Evolutionary conservation across 1,140 invertebrate species (phyloP).

Genomic region (Diorhabda elongata): DNA sequence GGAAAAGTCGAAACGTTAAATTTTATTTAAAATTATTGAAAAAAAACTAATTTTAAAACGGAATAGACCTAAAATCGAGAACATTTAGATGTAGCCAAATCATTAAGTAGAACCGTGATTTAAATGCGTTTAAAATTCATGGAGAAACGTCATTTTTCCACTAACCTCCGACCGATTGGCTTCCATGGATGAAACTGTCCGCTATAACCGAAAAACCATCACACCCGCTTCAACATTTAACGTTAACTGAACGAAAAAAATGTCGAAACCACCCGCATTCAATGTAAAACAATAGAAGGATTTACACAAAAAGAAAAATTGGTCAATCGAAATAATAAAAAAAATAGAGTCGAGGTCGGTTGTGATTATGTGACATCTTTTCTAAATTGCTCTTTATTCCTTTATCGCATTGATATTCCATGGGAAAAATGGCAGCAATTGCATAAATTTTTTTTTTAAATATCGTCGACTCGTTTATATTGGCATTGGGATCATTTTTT

Average conservation of each 20-base stretch:
- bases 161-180: background rate
- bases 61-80: too few species aligned
- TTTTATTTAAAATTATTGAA: too few species aligned
- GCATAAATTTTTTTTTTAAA: background rate
- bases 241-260: background rate
- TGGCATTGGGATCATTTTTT: background rate
- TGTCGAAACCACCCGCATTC: background rate
- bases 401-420: background rate
- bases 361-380: slow-evolving; percentile 1
- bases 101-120: too few species aligned
- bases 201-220: background rate
- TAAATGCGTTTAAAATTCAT: too few species aligned
- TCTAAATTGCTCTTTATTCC: background rate
- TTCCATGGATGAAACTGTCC: background rate
- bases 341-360: background rate
- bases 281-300: background rate
- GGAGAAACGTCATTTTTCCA: background rate
- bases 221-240: background rate
- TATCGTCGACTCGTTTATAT: background rate
- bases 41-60: too few species aligned
- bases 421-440: background rate
- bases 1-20: too few species aligned
- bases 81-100: too few species aligned
- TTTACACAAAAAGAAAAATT: background rate
- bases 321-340: background rate